phyloP scores from a whole-genome alignment of 1,140 invertebrate genomes.

The Camponotus vicinus region DNA sequence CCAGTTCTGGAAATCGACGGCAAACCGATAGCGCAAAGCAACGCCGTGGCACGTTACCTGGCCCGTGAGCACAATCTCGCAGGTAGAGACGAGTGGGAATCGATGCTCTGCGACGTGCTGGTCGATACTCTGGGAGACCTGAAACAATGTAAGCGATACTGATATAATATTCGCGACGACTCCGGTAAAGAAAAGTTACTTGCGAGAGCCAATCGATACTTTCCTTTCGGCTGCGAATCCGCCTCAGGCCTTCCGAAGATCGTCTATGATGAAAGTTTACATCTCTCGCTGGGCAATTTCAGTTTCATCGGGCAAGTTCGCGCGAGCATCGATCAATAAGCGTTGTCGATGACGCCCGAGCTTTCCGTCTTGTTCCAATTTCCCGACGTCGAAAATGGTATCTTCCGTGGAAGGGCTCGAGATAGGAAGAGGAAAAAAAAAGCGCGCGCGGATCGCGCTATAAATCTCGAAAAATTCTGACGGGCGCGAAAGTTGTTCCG shows the following conservation, averaged over 20 bases:
- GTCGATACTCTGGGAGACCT: slow-evolving; percentile 88
- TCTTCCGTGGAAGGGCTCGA: neutral
- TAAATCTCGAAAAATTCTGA: slow-evolving; percentile 38
- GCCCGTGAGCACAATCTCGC: slow-evolving; percentile 88
- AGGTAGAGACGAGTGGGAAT: slow-evolving; percentile 89
- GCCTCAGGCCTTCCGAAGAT: neutral
- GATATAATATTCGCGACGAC: neutral
- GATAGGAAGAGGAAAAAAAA: neutral
- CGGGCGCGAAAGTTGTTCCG: slow-evolving; percentile 29
- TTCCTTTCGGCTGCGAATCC: slow-evolving; percentile 1
- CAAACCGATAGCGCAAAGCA: slow-evolving; percentile 88
- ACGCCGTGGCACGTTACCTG: slow-evolving; percentile 89
- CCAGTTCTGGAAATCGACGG: slow-evolving; percentile 91
- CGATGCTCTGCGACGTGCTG: slow-evolving; percentile 88
- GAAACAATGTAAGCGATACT: slow-evolving; percentile 84
- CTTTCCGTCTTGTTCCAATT: neutral
- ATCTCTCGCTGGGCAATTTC: neutral
- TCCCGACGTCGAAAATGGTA: slow-evolving; percentile 7
- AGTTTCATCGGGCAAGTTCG: neutral
- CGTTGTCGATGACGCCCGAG: slow-evolving; percentile 5
- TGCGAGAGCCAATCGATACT: slow-evolving; percentile 10
- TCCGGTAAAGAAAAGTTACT: slow-evolving; percentile 1
- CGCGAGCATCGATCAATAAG: neutral
- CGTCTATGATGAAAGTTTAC: neutral
- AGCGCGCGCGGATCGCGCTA: neutral